Base-by-base conservation (phyloP, 1,140 invertebrate species). In the Calliopsis andreniformis region DNA sequence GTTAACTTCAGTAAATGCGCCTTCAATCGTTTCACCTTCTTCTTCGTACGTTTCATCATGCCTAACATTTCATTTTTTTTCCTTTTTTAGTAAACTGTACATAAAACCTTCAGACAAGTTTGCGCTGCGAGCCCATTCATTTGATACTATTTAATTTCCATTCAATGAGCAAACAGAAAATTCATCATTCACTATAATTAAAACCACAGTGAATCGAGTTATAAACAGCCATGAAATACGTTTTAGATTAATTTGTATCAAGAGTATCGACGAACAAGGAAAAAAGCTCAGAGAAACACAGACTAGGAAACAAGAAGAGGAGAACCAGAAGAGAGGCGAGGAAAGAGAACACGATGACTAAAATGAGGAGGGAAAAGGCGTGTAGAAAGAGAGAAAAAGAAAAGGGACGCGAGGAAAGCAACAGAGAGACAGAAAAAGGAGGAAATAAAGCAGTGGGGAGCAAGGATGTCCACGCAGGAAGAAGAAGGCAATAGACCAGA, bases 331-430 rank as follows among this genome's bases (percentile, higher is more conserved):
- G 47, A 49, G 49, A 64, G 20, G 25, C 30, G 32, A 45, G 20
- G 32, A 45, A 66, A 35, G 25, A 32, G 49, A 25, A 25, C 5
- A 20, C 0, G 2, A 16, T 7, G 55, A 53, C 18, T 0, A 25
- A 42, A 10, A 6, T 6, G 18, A n/a, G 10, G 32, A 53, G 12
- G 18, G 18, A 12, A 28, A 55, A 12, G 1, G 32, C 0, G 16
- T 16, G 0, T n/a, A 39, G 32, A 20, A 20, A 39, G 23, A 32
- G 51, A n/a, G 30, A 67, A 42, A 42, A 55, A 32, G 12, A 63
- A 63, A 63, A 63, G 16, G 42, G 8, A n/a, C 25, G 8, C 42
- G 42, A 30, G 14, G 59, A 72, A 69, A 76, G 23, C 12, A 6
- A 18, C n/a, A 18, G n/a, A 18, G 18, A 42, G 30, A 10, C 12